These are phyloP conservation scores for Halcyon badia DNA, from an alignment of 2,797 vertebrate genomes.

Conservation along the genomic window DNA sequence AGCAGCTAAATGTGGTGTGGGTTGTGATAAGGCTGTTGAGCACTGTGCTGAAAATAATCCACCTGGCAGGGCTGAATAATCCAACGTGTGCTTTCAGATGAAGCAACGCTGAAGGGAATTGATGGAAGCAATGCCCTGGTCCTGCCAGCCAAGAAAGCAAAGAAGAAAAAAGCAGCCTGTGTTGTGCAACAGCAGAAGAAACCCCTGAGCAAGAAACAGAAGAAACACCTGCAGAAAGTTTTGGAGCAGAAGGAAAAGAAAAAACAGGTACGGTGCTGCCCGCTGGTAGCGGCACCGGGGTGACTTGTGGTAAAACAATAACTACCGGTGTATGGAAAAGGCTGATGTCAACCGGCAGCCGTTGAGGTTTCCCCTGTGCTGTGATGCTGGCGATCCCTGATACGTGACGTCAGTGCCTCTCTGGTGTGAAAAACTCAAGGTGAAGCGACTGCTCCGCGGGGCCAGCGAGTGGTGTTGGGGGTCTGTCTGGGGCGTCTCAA, in stretches of 20 bases:
- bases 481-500: rapidly evolving
- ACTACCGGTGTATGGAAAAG: rapidly evolving
- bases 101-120: conserved; percentile 86
- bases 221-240: conserved; percentile 89
- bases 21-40: background rate
- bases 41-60: background rate
- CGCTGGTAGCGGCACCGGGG: background rate
- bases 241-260: conserved; percentile 95
- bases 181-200: conserved; percentile 78
- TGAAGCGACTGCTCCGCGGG: rapidly evolving
- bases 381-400: rapidly evolving
- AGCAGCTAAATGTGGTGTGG: background rate
- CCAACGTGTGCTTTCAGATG: conserved; percentile 74
- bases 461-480: rapidly evolving
- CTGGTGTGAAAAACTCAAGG: background rate
- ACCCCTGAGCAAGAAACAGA: conserved; percentile 91
- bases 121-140: conserved; percentile 91
- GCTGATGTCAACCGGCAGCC: background rate
- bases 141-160: conserved; percentile 86
- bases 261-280: conserved; percentile 79
- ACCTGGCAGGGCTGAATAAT: background rate
- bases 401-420: rapidly evolving
- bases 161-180: conserved; percentile 76
- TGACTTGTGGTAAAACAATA: rapidly evolving
- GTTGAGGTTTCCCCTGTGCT: background rate